Base-by-base conservation (phyloP, 1,140 invertebrate genomes). In the Spodoptera litura region DNA sequence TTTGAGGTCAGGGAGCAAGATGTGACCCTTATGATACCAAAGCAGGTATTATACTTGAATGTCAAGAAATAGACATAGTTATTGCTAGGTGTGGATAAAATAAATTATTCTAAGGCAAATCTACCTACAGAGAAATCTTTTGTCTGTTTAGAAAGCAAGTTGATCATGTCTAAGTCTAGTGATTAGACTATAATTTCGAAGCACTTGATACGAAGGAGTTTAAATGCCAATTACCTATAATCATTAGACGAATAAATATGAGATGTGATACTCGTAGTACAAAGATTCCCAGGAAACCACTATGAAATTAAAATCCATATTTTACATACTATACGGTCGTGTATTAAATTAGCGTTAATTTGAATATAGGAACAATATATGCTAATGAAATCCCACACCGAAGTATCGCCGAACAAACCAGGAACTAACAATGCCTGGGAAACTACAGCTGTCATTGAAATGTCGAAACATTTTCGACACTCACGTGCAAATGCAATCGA, bases 401-500 rank as follows among this genome's bases (percentile, higher is more conserved):
- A 20, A 11, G 15, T 66, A 49, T 66, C 62, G 49, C 8, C 51
- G 20, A 49, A 38, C 62, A 49, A 20, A 4, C 27, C 27, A 61
- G 12, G 58, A 61, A 61, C 20, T n/a, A 25, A 66, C 38, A 66
- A 20, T 44, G 58, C 58, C 11, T 61, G 27, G 25, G 13, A 51
- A 68, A 12, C 10, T 15, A 70, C 25, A 25, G 25, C 56, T 11
- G 4, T 52, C 49, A 35, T 27, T 56, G 2, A 64, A 49, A 35
- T 64, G 59, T 51, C 59, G 72, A 79, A 79, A 79, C 49, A 55
- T n/a, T 31, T 31, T 27, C 35, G 73, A 56, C 55, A 75, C 55
- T 75, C 78, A 79, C 78, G 71, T 79, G 72, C 78, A 74, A 72
- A 59, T 62, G 59, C 78, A 68, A 49, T 49, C n/a, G 15, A 13